Base-by-base conservation (phyloP, 2,113 vertebrate genomes). In the Gorsachius goisagi region DNA sequence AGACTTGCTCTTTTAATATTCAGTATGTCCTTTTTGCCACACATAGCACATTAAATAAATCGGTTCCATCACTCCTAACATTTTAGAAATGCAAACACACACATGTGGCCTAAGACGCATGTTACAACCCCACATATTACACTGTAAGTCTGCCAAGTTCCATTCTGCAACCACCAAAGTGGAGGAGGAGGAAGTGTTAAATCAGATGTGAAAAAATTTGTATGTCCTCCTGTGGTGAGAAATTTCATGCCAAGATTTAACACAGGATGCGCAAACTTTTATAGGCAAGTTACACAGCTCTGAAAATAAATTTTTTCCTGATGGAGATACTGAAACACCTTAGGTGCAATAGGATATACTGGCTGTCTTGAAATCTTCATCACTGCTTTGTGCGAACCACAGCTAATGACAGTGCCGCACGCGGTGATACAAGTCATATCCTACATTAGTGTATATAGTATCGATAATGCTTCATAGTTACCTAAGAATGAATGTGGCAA, bases 121-220 rank as follows among this genome's bases (percentile, higher is more conserved):
- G 32, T 47, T 74, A n/a, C 37, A 93, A 84, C 15, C 58, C 47
- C 60, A 59, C 33, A 47, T 44, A 59, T 41, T 41, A 45, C 7
- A 28, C 50, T 32, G 2, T 5, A 62, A 44, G 13, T 18, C 56
- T 84, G 72, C 15, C 52, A 93, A 87, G 13, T 53, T 81, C 39
- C 17, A 60, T 49, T 82, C 64, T 33, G 37, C 82, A 78, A 18
- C 19, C 56, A 30, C 35, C 22, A 1, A 50, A 64, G 16, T 2
- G 2, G 5, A 33, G 2, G 7, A 7, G 1, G 6, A 0, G 2
- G 18, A 64, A 63, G 22, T 15, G 13, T 56, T 52, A 56, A 74
- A 86, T 71, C 12, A 67, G 44, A 76, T 53, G 37, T 45, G 14
- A 74, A 69, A 59, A 69, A 60, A 44, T 8, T 5, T 45, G 6